Percentiles rank a stretch among this genome's conserved stretches.
Conservation (phyloP, 2,797 vertebrate genomes). For the Eupleurogrammus muticus region DNA sequence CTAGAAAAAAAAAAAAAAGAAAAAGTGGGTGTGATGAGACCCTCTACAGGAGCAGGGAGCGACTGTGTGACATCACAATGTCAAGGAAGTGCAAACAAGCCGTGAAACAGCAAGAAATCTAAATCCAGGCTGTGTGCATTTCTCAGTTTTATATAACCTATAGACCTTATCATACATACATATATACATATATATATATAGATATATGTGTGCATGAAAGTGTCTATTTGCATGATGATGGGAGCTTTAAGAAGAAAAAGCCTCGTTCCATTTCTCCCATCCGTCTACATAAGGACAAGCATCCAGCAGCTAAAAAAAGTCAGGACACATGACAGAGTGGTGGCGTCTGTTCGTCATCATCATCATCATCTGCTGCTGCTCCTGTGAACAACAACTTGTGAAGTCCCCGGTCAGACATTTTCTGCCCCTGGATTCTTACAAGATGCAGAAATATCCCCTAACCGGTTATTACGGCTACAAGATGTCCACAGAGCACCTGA, state of each 20-base stretch:
- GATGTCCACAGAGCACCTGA: not conserved
- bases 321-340: constrained; percentile 14
- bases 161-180: too few relatives aligned
- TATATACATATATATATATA: too few relatives aligned
- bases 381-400: not conserved
- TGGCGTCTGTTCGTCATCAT: constrained; percentile 29
- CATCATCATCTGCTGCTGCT: not conserved
- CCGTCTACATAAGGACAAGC: constrained; percentile 10
- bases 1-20: too few relatives aligned
- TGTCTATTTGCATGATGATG: too few relatives aligned
- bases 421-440: not conserved
- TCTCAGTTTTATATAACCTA: too few relatives aligned
- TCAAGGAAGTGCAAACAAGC: too few relatives aligned
- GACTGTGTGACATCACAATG: too few relatives aligned
- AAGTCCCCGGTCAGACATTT: not conserved
- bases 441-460: not conserved
- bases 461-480: not conserved
- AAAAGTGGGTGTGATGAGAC: too few relatives aligned
- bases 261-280: not conserved
- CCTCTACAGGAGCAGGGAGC: too few relatives aligned
- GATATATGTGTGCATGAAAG: too few relatives aligned
- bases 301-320: constrained; percentile 18
- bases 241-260: not conserved
- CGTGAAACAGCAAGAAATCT: too few relatives aligned
- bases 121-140: too few relatives aligned